Evolutionary conservation across 2,113 vertebrate species (phyloP).

Genomic region (Podarcis cretensis): DNA sequence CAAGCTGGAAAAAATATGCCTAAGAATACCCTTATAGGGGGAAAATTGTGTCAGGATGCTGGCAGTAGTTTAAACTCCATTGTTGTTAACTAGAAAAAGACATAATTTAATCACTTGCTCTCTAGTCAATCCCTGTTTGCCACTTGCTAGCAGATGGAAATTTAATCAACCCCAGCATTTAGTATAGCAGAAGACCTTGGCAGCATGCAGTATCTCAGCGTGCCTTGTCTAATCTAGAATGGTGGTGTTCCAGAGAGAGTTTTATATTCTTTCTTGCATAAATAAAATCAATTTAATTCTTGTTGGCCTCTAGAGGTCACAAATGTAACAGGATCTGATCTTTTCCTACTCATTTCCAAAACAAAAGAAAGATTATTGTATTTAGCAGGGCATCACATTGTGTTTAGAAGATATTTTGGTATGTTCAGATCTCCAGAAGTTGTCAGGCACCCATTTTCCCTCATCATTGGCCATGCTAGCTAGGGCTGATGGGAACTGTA

Average conservation of each 20-base stretch:
- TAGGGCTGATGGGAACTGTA: too few species aligned
- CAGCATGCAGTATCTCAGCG: background rate
- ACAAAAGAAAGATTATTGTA: background rate
- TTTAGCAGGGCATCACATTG: background rate
- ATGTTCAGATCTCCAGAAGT: too few species aligned
- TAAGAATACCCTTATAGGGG: background rate
- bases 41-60: background rate
- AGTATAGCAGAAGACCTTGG: background rate
- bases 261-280: conserved; percentile 32
- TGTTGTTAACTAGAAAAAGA: background rate
- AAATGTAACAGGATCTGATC: conserved; percentile 58
- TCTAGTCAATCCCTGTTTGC: background rate
- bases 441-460: too few species aligned
- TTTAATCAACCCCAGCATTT: background rate
- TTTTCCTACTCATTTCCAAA: conserved; percentile 7
- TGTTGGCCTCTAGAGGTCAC: conserved; percentile 51
- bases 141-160: background rate
- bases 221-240: background rate
- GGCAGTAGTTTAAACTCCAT: background rate
- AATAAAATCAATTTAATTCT: conserved; percentile 40
- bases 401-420: background rate
- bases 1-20: background rate
- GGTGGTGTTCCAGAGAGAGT: background rate
- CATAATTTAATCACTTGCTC: background rate
- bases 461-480: too few species aligned